Evolutionary conservation across 1,140 invertebrate genomes (phyloP).

Genomic region (Lepidurus arcticus): DNA sequence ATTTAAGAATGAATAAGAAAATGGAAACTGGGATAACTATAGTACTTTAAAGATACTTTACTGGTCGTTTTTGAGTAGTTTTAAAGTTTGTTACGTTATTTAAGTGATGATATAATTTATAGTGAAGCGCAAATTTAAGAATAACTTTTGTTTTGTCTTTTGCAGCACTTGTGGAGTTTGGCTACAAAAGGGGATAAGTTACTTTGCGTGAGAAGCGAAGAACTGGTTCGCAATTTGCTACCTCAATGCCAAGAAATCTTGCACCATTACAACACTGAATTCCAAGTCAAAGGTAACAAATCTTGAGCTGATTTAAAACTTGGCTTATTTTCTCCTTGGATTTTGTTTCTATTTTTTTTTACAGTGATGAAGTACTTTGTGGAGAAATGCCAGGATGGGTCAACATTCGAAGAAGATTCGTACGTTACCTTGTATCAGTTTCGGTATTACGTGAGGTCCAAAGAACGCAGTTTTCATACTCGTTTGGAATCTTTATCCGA

Average conservation of each 20-base stretch:
- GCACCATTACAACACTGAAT: conserved; percentile 40
- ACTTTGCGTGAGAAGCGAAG: conserved; percentile 25
- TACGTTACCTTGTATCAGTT: conserved; percentile 48
- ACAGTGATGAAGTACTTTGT: conserved; percentile 46
- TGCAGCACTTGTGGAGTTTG: conserved; percentile 30
- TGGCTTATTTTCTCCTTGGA: conserved; percentile 23
- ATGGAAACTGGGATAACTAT: no score
- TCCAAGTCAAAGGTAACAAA: conserved; percentile 41
- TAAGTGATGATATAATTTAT: no score
- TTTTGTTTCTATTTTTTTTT: conserved; percentile 33
- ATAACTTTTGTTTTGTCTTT: conserved; percentile 25
- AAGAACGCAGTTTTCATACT: conserved; percentile 40
- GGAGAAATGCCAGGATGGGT: conserved; percentile 44
- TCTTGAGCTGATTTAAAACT: conserved; percentile 32
- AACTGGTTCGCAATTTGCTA: conserved; percentile 14
- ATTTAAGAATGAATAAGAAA: no score
- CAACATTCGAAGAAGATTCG: conserved; percentile 43
- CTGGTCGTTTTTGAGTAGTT: no score
- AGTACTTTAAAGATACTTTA: no score
- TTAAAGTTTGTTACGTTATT: no score
- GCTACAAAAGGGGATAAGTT: background rate
- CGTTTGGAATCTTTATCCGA: conserved; percentile 43
- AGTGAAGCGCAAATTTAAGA: background rate
- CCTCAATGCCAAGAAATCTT: conserved; percentile 40
- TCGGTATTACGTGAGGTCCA: conserved; percentile 43